Percentiles rank a stretch among this genome's conserved stretches.
These are phyloP conservation scores for Wasmannia auropunctata DNA, from an alignment of 1,140 invertebrate species.

Conservation along the genomic window DNA sequence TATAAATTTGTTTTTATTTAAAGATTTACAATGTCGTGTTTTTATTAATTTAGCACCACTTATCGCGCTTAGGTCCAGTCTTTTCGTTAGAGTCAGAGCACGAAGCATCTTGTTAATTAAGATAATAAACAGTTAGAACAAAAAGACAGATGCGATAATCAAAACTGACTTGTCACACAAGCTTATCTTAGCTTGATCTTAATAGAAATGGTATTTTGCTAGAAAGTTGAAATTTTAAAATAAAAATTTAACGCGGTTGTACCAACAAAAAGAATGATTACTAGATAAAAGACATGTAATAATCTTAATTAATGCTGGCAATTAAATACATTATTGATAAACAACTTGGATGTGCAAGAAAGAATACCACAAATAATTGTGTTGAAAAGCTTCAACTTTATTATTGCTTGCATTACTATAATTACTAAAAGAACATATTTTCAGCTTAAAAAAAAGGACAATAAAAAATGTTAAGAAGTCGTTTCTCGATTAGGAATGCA, in stretches of 20 bases:
- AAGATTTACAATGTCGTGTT: no score
- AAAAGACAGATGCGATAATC: background rate
- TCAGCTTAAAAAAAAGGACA: background rate
- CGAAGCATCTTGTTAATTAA: background rate
- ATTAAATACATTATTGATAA: background rate
- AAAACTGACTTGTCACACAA: background rate
- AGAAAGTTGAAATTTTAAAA: background rate
- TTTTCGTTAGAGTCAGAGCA: no score
- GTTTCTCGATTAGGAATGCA: background rate
- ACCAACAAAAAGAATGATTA: background rate
- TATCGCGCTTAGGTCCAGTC: no score
- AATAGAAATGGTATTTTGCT: background rate
- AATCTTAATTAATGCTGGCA: background rate
- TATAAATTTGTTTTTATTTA: no score
- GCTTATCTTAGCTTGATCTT: no score
- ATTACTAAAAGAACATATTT: background rate
- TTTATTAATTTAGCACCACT: no score
- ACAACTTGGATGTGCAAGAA: background rate
- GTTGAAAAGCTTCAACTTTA: conserved; percentile 17
- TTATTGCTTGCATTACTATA: background rate
- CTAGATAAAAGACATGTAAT: background rate
- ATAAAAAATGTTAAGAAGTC: background rate
- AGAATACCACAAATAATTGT: background rate
- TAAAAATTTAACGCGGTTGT: background rate
- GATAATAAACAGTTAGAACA: background rate